Conservation (phyloP, 2,888 invertebrate genomes). For the Catocala nupta region DNA sequence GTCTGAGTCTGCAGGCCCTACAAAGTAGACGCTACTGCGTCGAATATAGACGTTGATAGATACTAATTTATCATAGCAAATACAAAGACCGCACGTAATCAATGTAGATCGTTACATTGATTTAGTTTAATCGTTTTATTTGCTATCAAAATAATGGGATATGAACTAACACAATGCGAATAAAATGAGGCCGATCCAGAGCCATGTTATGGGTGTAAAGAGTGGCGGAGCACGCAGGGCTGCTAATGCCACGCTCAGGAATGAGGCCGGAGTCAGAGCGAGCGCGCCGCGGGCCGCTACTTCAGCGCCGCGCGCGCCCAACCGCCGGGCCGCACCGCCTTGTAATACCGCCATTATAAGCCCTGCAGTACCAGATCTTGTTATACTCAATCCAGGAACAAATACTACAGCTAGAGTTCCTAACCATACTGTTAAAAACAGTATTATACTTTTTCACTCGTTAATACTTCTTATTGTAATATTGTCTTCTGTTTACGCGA, state of each 20-base stretch:
- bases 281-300: constrained; percentile 92
- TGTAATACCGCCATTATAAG: constrained; percentile 96
- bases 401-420: too few species aligned
- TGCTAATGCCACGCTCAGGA: constrained; percentile 94
- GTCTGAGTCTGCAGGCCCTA: too few species aligned
- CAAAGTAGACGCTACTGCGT: too few species aligned
- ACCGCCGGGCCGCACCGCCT: constrained; percentile 94
- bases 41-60: too few species aligned
- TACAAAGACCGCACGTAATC: too few species aligned
- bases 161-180: constrained; percentile 94
- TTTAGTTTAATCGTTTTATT: too few species aligned
- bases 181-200: constrained; percentile 94
- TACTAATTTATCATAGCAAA: too few species aligned
- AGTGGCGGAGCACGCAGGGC: constrained; percentile 67
- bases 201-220: constrained; percentile 80
- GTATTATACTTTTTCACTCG: too few species aligned
- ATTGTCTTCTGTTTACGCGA: too few species aligned
- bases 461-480: too few species aligned
- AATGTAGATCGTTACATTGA: too few species aligned
- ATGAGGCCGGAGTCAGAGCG: constrained; percentile 94
- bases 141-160: background rate
- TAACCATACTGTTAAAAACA: too few species aligned
- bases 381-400: background rate
- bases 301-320: constrained; percentile 91
- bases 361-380: constrained; percentile 67